Evolutionary conservation across 2,113 vertebrate genomes (phyloP).

Genomic region (Oncorhynchus kisutch): DNA sequence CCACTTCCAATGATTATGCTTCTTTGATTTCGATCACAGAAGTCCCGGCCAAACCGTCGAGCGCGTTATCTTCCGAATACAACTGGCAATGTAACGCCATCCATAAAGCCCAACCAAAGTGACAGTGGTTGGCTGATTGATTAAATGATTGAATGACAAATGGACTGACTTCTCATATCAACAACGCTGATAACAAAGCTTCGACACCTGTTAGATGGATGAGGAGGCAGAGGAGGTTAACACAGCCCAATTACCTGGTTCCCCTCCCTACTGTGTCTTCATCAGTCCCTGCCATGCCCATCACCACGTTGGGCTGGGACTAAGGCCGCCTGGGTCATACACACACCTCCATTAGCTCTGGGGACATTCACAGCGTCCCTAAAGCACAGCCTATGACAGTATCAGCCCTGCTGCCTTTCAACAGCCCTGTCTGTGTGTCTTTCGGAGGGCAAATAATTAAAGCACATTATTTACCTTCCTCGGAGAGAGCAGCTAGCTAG

Average conservation of each 20-base stretch:
- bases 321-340: conserved; percentile 15
- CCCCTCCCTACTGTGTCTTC: conserved; percentile 31
- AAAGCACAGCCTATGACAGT: conserved; percentile 57
- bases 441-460: conserved; percentile 75
- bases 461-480: conserved; percentile 77
- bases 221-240: conserved; percentile 21
- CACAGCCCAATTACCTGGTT: conserved; percentile 33
- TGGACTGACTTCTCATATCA: background rate
- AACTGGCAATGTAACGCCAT: too few relatives aligned
- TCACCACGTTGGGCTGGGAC: background rate
- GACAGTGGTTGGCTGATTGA: background rate
- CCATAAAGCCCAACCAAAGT: too few relatives aligned
- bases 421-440: conserved; percentile 35
- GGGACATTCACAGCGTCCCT: conserved; percentile 27
- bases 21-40: too few relatives aligned
- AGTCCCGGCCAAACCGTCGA: too few relatives aligned
- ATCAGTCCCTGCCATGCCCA: conserved; percentile 18
- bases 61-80: too few relatives aligned
- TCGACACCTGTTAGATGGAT: background rate
- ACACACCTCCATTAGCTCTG: conserved; percentile 47
- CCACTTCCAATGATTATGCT: too few relatives aligned
- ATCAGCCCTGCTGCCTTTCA: conserved; percentile 57
- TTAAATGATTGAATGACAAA: conserved; percentile 4
- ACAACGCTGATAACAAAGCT: background rate
- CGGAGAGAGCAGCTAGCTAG: conserved; percentile 59